Base-by-base conservation (phyloP, 2,888 invertebrate species). In the Caenorhabditis sp. region DNA sequence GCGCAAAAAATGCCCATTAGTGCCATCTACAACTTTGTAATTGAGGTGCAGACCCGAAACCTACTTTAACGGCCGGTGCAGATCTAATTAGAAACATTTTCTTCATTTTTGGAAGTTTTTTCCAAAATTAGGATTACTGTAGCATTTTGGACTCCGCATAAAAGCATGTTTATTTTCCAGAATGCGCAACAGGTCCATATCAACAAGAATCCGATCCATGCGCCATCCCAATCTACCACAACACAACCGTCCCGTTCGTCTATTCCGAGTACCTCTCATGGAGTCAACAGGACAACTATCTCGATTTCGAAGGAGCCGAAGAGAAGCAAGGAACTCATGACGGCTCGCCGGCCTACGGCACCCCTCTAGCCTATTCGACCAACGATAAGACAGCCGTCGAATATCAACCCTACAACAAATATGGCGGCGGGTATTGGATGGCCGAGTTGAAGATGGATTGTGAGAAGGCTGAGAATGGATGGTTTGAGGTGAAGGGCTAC, bases 371-470 rank as follows among this genome's bases (percentile, higher is more conserved):
- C 14, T 86, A 82, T 58, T 82, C 86, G 14, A 86, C 86, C 19
- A 85, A 85, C 57, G 82, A 86, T 66, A 77, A 81, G 3, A 80
- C 71, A 0, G 81, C 84, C 3, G 73, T 80, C 14, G 87, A 85
- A 36, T 88, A 87, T 75, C 86, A 86, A 59, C 83, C 80, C 5
- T 77, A 83, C 10, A 88, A 88, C 80, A 88, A 69, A 37, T 89
- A 84, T 72, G 89, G 89, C 1, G 80, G 86, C 1, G 88, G 88
- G 62, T 89, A 89, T 80, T 89, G 89, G 89, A 83, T 89, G 69
- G 84, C 88, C n/a, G 88, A 88, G 61, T 61, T 89, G 1, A 84
- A 87, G 24, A 88, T 89, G 88, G 89, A 89, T 76, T 89, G 89
- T 76, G 83, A 83, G 10, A 84, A 86, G 69, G 86, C 88, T 0